A percentile compares a stretch with the other conserved stretches of the same genome.
Conservation (phyloP, 1,140 invertebrate genomes). For the Drosophila cardini region DNA sequence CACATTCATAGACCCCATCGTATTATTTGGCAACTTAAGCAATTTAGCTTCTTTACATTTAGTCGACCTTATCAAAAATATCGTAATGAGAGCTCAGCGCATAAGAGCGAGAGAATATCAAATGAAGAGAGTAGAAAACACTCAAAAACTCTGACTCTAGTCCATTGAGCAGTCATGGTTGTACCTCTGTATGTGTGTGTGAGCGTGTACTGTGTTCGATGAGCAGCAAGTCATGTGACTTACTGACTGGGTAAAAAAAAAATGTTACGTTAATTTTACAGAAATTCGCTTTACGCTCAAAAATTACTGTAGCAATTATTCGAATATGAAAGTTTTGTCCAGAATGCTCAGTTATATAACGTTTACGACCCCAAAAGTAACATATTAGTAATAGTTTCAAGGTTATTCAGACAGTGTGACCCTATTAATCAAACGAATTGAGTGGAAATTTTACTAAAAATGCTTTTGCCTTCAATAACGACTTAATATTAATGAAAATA, state of each 20-base stretch:
- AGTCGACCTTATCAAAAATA: slow-evolving; percentile 66
- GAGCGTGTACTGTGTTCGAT: slow-evolving; percentile 26
- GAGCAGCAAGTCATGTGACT: slow-evolving; percentile 65
- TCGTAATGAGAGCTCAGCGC: slow-evolving; percentile 32
- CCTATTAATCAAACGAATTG: slow-evolving; percentile 2
- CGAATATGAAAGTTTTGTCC: slow-evolving; percentile 14
- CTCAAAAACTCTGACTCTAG: slow-evolving; percentile 38
- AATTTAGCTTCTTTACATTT: slow-evolving; percentile 39
- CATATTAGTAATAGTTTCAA: background rate
- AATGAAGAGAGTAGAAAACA: slow-evolving; percentile 22
- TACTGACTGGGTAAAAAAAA: background rate
- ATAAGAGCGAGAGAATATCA: slow-evolving; percentile 2
- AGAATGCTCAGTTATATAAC: slow-evolving; percentile 19
- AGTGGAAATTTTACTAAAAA: background rate
- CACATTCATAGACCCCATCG: too few species aligned
- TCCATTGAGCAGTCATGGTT: slow-evolving; percentile 33
- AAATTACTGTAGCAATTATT: slow-evolving; percentile 8
- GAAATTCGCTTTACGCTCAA: slow-evolving; percentile 15
- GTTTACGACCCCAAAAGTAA: slow-evolving; percentile 6
- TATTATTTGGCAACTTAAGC: slow-evolving; percentile 46
- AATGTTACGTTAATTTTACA: slow-evolving; percentile 54
- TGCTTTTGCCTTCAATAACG: background rate
- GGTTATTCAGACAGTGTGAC: slow-evolving; percentile 15
- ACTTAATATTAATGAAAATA: background rate
- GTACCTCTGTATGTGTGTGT: slow-evolving; percentile 28